Conservation (phyloP, 2,888 invertebrate genomes). For the Malachius bipustulatus region DNA sequence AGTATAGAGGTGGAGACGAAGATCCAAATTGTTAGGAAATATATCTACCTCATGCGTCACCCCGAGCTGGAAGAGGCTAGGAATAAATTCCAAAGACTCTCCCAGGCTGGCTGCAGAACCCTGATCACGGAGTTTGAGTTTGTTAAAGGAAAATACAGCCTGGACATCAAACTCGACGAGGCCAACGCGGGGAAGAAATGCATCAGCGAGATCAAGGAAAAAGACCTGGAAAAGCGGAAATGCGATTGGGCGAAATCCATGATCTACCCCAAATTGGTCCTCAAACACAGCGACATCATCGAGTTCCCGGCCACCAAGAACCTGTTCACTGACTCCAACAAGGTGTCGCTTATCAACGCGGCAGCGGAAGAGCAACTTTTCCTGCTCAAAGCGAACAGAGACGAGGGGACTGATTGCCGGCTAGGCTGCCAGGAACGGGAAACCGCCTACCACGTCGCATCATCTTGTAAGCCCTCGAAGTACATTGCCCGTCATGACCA, state of each 20-base stretch:
- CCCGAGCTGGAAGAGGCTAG: constrained; percentile 6
- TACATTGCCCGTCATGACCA: constrained; percentile 8
- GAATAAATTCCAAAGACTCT: constrained; percentile 4
- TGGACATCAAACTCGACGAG: background rate
- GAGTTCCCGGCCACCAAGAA: background rate
- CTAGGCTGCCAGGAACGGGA: constrained; percentile 4
- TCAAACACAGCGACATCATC: background rate
- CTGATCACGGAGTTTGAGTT: constrained; percentile 9
- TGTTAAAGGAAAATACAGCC: constrained; percentile 8
- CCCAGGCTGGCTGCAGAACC: constrained; percentile 9
- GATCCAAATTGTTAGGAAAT: constrained; percentile 10
- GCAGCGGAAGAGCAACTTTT: constrained; percentile 5
- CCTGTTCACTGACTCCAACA: background rate
- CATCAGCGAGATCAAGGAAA: background rate
- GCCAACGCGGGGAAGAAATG: background rate
- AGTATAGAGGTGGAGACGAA: constrained; percentile 12
- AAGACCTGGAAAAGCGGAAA: background rate
- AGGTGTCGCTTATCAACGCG: background rate
- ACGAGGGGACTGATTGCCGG: background rate
- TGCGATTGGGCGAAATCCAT: background rate
- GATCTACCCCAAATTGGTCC: background rate
- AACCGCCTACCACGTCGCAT: constrained; percentile 8
- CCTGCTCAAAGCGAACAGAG: background rate
- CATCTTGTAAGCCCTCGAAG: background rate
- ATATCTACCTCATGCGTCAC: constrained; percentile 9